Evolutionary conservation across 2,797 vertebrate genomes (phyloP), one percentile per base, ranked within the genome.

Genomic region (Gouania willdenowi): DNA sequence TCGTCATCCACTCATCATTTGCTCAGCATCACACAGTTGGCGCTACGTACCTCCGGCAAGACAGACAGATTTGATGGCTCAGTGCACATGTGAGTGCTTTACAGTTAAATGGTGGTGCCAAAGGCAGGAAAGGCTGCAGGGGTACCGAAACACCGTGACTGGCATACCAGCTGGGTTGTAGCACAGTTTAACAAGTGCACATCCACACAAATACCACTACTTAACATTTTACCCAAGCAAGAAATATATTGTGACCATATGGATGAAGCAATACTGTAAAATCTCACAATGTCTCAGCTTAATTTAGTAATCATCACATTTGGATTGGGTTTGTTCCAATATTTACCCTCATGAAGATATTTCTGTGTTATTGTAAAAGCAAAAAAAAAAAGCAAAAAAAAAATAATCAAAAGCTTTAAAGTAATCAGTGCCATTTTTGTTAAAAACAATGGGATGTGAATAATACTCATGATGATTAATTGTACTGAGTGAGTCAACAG

Each of bases 81-180:
- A 42, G 34, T 67, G 63, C 63, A 64, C 70, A 62, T 50, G 56
- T 74, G 61, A 22, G 44, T 42, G 41, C 52, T 77, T 64, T 60
- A 66, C 43, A 38, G 56, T 33, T 34, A 51, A 54, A 26, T 34
- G 55, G 43, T 5, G 2, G 42, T 41, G 74, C 60, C 58, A 63
- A 57, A 60, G 55, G 40, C 62, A 47, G 39, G 16, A 30, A 53
- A 29, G 37, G 45, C 34, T 25, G 39, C n/a, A n/a, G n/a, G n/a
- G n/a, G n/a, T n/a, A n/a, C n/a, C n/a, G n/a, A n/a, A 64, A 42
- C 27, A 53, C 38, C 62, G 41, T 48, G 54, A 63, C 44, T 45
- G 43, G 34, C 35, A 30, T 25, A 42, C 53, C 20, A 51, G 55
- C 48, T 41, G 19, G 19, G 23, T 28, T 3, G 4, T 2, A 19